Conservation (phyloP, 2,113 vertebrate species). For the Phalacrocorax carbo region DNA sequence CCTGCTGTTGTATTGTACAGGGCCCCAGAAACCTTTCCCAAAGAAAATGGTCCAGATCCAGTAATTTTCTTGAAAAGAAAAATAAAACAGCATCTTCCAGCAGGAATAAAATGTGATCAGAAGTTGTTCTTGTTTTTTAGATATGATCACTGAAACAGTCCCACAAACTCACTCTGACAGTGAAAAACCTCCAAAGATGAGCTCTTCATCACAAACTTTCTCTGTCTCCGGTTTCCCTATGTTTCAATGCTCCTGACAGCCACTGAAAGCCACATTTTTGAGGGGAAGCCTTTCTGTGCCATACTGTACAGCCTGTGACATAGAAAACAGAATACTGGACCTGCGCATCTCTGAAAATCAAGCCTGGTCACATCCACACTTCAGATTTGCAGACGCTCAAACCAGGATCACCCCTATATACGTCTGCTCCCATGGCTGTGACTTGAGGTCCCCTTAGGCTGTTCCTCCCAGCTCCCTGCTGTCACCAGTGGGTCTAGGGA, state of each 20-base stretch:
- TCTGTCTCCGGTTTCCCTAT: background rate
- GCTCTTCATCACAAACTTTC: background rate
- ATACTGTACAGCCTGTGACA: background rate
- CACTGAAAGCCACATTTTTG: background rate
- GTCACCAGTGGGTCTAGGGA: background rate
- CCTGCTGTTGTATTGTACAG: background rate
- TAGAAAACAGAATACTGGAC: background rate
- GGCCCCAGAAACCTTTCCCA: background rate
- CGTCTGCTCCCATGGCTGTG: background rate
- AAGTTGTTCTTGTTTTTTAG: background rate
- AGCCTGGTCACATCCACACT: background rate
- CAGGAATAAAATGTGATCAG: background rate
- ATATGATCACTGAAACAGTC: background rate
- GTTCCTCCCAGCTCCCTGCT: background rate
- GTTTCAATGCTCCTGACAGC: background rate
- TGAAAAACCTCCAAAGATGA: background rate
- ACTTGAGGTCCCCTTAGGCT: accelerated
- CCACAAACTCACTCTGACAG: background rate
- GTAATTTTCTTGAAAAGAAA: background rate
- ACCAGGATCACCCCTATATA: background rate
- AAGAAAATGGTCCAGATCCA: background rate
- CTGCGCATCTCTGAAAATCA: background rate
- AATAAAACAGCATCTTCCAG: background rate
- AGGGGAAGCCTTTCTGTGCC: background rate
- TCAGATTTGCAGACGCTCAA: background rate